These are phyloP conservation scores for Lagorchestes hirsutus DNA, from an alignment of 2,797 vertebrate genomes.

Conservation along the genomic window DNA sequence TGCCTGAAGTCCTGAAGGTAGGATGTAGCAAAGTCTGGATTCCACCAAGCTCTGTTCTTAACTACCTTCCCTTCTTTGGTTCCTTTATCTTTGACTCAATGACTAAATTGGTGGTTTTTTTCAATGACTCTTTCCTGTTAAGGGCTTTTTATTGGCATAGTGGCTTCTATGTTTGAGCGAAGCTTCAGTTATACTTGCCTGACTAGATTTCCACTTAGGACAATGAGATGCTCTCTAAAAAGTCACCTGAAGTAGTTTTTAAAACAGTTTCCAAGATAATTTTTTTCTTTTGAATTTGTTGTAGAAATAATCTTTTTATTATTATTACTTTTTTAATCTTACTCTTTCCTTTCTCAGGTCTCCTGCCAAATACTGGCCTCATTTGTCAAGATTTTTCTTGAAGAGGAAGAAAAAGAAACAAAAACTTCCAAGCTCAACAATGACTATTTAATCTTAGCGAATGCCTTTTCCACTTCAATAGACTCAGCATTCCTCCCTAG, in stretches of 20 bases:
- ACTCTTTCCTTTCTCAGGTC: conserved; percentile 34
- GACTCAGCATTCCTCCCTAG: conserved; percentile 69
- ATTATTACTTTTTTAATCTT: background rate
- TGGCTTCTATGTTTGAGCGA: background rate
- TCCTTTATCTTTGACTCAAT: background rate
- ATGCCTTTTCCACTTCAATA: conserved; percentile 72
- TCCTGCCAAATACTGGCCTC: conserved; percentile 68
- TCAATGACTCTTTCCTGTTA: background rate
- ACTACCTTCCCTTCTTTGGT: background rate
- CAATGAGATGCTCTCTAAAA: background rate
- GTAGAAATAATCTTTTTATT: conserved; percentile 39
- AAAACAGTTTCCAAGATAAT: conserved; percentile 58
- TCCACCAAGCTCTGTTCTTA: background rate
- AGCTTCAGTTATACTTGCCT: background rate
- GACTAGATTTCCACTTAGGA: conserved; percentile 5
- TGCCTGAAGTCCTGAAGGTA: background rate
- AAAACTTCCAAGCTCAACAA: background rate
- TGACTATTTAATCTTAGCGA: conserved; percentile 69
- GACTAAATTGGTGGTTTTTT: background rate
- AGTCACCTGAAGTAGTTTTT: background rate
- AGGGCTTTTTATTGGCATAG: background rate
- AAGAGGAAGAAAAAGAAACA: background rate
- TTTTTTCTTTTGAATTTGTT: background rate
- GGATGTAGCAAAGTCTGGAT: background rate
- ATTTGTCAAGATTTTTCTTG: conserved; percentile 47